phyloP scores from a whole-genome alignment of 2,797 vertebrate species.

The Sebastes kiyomatsui region DNA sequence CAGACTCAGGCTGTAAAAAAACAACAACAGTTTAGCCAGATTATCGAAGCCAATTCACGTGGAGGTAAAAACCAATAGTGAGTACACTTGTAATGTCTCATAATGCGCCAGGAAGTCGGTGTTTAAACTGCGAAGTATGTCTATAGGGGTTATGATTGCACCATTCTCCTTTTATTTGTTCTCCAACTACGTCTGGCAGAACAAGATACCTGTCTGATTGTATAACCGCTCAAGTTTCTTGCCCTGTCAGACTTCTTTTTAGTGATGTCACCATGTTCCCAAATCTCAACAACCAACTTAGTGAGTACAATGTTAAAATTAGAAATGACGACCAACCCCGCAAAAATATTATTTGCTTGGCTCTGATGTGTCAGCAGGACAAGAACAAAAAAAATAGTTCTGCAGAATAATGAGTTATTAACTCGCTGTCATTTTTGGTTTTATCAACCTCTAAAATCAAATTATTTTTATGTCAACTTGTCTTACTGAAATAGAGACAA shows the following conservation, averaged over 20 bases:
- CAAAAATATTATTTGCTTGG: background rate
- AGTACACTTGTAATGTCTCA: no score
- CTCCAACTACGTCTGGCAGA: background rate
- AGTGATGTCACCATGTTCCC: background rate
- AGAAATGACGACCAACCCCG: background rate
- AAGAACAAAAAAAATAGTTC: background rate
- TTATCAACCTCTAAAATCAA: background rate
- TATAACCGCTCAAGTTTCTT: background rate
- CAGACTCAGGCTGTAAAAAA: background rate
- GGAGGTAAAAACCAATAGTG: no score
- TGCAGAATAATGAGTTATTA: background rate
- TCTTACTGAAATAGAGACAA: background rate
- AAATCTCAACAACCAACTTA: background rate
- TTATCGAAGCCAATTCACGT: no score
- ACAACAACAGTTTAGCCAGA: background rate
- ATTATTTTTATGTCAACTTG: no score
- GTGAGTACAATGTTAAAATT: background rate
- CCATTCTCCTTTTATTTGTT: no score
- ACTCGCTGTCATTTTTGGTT: background rate
- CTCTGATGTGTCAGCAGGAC: background rate
- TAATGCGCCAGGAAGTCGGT: no score
- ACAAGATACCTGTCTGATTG: background rate
- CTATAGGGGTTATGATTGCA: accelerated
- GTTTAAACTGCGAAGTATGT: background rate
- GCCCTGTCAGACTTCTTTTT: background rate